Evolutionary conservation across 2,113 vertebrate genomes (phyloP), one percentile per base, ranked within the genome.

Genomic region (Callospermophilus lateralis): DNA sequence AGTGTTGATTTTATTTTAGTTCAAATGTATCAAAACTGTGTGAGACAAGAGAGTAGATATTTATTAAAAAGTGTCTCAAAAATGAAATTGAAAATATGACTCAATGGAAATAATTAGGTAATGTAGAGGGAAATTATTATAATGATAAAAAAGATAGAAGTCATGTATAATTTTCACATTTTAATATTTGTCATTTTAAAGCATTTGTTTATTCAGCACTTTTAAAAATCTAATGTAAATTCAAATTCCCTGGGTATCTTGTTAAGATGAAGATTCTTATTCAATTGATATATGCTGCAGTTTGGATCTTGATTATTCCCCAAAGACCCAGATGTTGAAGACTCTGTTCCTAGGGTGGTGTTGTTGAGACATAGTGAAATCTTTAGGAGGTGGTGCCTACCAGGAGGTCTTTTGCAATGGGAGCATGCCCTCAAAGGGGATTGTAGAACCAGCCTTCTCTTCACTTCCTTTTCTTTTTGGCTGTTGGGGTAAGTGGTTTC

Each of bases 271-370:
- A 48, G 24, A 58, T 81, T 91, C 24, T 63, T 7, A 80, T n/a
- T 78, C 24, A 30, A 0, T 22, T 45, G n/a, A 12, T 42, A 34
- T 22, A 13, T 37, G 4, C 4, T 22, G 2, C 48, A 61, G 16
- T 30, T 87, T 48, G 13, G 53, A 24, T 45, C 20, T 78, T 55
- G 6, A 70, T 8, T 58, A 11, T 15, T 9, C 15, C 20, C 24
- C 55, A 24, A 58, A 78, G 17, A 10, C 24, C 19, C 22, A 30
- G 7, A 15, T 22, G 3, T 24, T 55, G 42, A 77, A 72, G 13
- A 4, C 37, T 85, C 42, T 9, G 0, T 77, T 16, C 26, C 9
- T 0, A 16, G 4, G 1, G 30, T n/a, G 26, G 0, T 1, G 7
- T 5, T 76, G 30, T 15, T 51, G 34, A 13, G 48, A 61, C 32